Evolutionary conservation across 2,888 invertebrate genomes (phyloP), one percentile per base, ranked within the genome.

Genomic region (Drosophila dives): DNA sequence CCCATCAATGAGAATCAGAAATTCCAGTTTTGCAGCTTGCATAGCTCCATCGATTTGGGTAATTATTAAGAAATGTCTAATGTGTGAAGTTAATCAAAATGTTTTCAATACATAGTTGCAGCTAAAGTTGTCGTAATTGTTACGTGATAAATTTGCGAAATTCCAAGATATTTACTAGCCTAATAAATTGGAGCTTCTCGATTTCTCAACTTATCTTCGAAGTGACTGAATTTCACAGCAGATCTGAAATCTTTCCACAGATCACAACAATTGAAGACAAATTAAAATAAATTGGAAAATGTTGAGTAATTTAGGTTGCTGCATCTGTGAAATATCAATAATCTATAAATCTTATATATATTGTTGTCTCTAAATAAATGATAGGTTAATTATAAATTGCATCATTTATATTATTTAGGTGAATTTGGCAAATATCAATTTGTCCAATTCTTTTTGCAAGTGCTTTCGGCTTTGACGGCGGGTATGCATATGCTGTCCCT

Each of bases 381-480:
- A 45, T 20, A 0, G 7, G 15, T 36, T 34, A 51, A 45, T 26
- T 4, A 51, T 29, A 33, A 15, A 49, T 59, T 17, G 42, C 2
- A 56, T 51, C 33, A 8, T 33, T 12, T 50, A n/a, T 26, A 3
- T 29, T 4, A 84, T 95, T 42, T 93, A 96, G 97, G 97, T 60
- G 97, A 97, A 92, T 97, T 97, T 92, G 97, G 97, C 59, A 95
- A 95, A 85, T 97, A 97, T 92, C 97, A 97, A 93, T 94, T 94
- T 79, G 95, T 95, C 93, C 97, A 97, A 92, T 97, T 96, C 91
- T 93, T 95, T 49, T 94, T 97, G 0, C 97, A 97, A 91, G 95
- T 97, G 61, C 92, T 97, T 50, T 95, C 96, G 11, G 97, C 96
- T 0, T 93, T 97, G 83, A 96, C 96, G 1, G 97, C 97, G 2